Base-by-base conservation (phyloP, 2,113 vertebrate species). In the Rhineura floridana region DNA sequence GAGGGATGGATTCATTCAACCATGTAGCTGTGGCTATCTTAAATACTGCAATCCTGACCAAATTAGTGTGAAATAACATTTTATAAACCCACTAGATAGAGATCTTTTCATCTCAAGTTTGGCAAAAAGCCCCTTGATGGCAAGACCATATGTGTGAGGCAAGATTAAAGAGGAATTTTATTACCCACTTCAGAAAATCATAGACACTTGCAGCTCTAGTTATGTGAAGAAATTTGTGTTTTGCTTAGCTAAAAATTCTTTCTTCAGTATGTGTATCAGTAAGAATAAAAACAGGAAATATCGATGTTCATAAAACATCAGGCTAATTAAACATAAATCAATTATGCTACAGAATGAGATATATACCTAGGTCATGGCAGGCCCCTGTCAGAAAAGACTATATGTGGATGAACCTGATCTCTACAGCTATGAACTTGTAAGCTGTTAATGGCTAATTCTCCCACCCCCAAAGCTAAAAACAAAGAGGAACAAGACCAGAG, bases 41-140 rank as follows among this genome's bases (percentile, higher is more conserved):
- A 33, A 63, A 48, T 48, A 67, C 39, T 48, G 62, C 25, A 83
- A 62, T 48, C 81, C 63, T 67, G 42, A 83, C 39, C 81, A 67
- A 67, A 67, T 67, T 46, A 67, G 81, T 67, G 62, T 67, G 62
- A 83, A 83, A 83, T 83, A 83, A 33, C 42, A 48, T 83, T 83
- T 39, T 65, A 63, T 65, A 44, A 81, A 81, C 39, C 39, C 80
- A 63, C 25, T 21, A 42, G 12, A 46, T 83, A 48, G 63, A 19
- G 62, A 65, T 83, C 62, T 83, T 83, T 67, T 67, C 28, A 83
- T 83, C 81, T 67, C 42, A 46, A 67, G 81, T 19, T 11, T 81
- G 39, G 39, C 39, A 62, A 65, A 82, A 82, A 65, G 39, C 39
- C 42, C 80, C 42, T 83, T 83, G 62, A 42, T 83, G 81, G 81